phyloP scores from a whole-genome alignment of 2,113 vertebrate species.

The Physeter macrocephalus region DNA sequence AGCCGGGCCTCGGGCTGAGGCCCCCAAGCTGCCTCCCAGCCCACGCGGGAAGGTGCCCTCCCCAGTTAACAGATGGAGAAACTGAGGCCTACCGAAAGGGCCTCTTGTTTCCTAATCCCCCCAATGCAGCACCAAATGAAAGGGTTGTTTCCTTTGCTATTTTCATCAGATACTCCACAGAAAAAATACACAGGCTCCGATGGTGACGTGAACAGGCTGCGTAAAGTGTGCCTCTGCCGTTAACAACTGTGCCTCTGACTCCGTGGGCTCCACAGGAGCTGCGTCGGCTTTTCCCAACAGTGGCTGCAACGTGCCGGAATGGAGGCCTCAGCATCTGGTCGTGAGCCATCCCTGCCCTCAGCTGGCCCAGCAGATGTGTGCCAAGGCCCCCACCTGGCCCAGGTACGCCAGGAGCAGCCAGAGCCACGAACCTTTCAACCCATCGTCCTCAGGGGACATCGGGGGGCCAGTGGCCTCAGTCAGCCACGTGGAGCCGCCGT shows the following conservation, averaged over 20 bases:
- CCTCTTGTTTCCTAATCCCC: neutral
- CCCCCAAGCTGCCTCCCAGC: neutral
- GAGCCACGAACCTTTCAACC: neutral
- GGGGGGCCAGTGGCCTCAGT: accelerated
- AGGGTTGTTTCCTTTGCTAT: neutral
- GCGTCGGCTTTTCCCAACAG: neutral
- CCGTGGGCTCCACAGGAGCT: neutral
- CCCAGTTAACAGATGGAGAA: neutral
- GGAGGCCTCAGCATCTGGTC: accelerated
- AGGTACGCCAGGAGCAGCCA: neutral
- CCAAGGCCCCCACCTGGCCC: neutral
- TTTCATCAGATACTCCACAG: neutral
- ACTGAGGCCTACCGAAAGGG: neutral
- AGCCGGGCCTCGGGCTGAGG: too few species aligned
- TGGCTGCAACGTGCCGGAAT: neutral
- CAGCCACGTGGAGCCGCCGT: accelerated
- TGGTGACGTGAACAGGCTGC: too few species aligned
- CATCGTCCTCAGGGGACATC: neutral
- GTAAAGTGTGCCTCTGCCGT: accelerated
- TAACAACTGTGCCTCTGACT: accelerated
- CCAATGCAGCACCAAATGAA: neutral
- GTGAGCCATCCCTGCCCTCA: neutral
- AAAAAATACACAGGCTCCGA: neutral
- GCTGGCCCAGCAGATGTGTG: neutral
- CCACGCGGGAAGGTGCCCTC: neutral